A percentile compares a stretch with the other conserved stretches of the same genome.
Conservation (phyloP, 23 tunicate species). For the Diplosoma virens region DNA sequence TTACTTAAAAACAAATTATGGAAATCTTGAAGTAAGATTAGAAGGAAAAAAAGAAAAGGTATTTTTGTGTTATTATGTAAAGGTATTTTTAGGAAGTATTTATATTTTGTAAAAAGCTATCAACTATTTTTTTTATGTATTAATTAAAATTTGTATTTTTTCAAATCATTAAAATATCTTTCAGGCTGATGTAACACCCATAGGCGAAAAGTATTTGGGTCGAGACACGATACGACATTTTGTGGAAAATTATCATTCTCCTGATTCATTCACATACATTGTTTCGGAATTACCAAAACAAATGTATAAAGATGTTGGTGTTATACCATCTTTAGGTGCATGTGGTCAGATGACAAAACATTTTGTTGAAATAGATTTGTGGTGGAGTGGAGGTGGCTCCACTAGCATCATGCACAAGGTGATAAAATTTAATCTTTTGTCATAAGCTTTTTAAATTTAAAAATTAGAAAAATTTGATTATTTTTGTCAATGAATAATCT, state of each 20-base stretch:
- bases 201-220: slow-evolving; percentile 78
- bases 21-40: no score
- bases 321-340: slow-evolving; percentile 74
- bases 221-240: slow-evolving; percentile 72
- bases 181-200: no score
- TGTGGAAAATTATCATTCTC: slow-evolving; percentile 44
- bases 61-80: no score
- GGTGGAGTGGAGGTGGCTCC: slow-evolving; percentile 94
- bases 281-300: slow-evolving; percentile 72
- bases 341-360: slow-evolving; percentile 70
- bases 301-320: slow-evolving; percentile 66
- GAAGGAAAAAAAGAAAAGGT: no score
- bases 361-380: slow-evolving; percentile 77
- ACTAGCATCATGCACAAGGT: slow-evolving; percentile 77
- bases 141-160: no score
- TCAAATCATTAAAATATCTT: no score
- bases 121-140: no score
- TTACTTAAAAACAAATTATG: no score
- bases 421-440: neutral
- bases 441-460: no score
- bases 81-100: no score
- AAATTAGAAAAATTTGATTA: no score
- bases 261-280: slow-evolving; percentile 32
- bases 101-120: no score
- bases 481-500: neutral